Conservation (phyloP, 2,888 invertebrate species). For the Drosophila prolongata region DNA sequence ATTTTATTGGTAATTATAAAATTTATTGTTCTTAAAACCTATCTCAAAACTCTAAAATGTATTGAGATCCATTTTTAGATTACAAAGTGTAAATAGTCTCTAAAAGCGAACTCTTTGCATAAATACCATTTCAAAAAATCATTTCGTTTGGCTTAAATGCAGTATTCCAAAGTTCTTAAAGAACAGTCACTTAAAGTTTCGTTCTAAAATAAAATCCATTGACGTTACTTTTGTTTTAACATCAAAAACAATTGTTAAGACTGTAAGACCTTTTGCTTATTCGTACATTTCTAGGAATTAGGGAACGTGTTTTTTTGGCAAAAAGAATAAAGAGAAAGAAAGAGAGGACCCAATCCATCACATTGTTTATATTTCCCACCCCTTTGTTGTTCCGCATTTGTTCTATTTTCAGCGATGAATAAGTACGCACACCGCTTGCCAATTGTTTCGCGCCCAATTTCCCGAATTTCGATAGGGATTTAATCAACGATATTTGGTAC, state of each 20-base stretch:
- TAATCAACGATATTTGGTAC: constrained; percentile 84
- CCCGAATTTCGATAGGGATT: constrained; percentile 1
- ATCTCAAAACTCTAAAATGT: too few species aligned
- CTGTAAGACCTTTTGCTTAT: neutral
- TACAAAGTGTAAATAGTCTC: too few species aligned
- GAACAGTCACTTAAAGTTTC: too few species aligned
- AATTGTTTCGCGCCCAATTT: constrained; percentile 39
- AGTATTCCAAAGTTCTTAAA: too few species aligned
- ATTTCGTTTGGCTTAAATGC: too few species aligned
- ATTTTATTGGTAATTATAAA: too few species aligned
- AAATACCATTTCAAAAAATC: too few species aligned
- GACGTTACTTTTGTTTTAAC: neutral
- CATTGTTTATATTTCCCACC: constrained; percentile 29
- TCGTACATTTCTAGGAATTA: constrained; percentile 15
- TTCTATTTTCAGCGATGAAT: constrained; percentile 48
- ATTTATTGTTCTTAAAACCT: too few species aligned
- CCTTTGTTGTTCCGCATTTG: neutral
- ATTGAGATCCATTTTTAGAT: too few species aligned
- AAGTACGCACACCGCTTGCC: constrained; percentile 33
- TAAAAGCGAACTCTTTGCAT: too few species aligned
- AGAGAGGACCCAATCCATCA: constrained; percentile 27
- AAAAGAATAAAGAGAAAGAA: neutral
- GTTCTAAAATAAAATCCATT: too few species aligned
- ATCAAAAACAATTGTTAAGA: constrained; percentile 11
- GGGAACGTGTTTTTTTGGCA: constrained; percentile 20